Conservation (phyloP, 2,113 vertebrate genomes). For the Catharus bicknelli region DNA sequence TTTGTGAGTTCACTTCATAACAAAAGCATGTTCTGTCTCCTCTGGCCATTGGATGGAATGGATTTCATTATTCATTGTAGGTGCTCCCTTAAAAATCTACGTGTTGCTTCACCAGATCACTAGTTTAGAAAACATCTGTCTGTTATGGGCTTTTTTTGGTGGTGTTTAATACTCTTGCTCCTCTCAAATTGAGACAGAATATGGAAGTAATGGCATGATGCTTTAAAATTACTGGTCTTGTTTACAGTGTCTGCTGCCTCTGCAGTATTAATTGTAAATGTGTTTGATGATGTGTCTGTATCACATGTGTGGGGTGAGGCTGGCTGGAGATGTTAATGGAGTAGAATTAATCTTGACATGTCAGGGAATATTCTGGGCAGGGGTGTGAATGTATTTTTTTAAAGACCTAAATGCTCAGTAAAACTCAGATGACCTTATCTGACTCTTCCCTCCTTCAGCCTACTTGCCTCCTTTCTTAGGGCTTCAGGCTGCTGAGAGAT, state of each 20-base stretch:
- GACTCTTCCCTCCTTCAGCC: background rate
- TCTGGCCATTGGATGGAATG: background rate
- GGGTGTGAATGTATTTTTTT: background rate
- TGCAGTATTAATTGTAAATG: background rate
- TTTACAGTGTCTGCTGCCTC: background rate
- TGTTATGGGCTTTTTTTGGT: background rate
- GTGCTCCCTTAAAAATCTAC: background rate
- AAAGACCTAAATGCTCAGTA: background rate
- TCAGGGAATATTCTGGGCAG: background rate
- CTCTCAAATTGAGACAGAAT: background rate
- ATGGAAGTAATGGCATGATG: background rate
- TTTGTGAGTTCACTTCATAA: background rate
- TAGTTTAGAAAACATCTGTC: background rate
- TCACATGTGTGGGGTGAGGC: background rate
- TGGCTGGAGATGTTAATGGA: slow-evolving; percentile 2
- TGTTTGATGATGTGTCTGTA: background rate
- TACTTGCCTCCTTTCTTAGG: background rate
- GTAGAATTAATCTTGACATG: background rate
- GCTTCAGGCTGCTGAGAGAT: background rate
- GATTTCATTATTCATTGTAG: background rate
- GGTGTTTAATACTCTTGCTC: background rate
- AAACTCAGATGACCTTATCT: background rate
- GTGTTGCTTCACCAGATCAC: background rate
- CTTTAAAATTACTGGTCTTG: background rate
- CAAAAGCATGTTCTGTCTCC: background rate